phyloP scores from a whole-genome alignment of 2,113 vertebrate species.

The Sapajus apella region DNA sequence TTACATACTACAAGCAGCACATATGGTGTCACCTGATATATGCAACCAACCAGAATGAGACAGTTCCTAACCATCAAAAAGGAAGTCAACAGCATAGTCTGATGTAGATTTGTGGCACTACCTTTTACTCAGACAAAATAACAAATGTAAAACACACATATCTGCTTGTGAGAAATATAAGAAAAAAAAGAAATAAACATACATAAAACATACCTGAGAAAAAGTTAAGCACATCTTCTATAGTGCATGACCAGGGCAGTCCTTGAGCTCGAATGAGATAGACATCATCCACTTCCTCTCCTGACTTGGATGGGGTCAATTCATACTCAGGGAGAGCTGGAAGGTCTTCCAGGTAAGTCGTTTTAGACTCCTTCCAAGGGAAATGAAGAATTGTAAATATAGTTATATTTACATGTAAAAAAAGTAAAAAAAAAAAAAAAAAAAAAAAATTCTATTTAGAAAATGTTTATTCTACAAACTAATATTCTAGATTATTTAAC shows the following conservation, averaged over 20 bases:
- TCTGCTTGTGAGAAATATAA: too few species aligned
- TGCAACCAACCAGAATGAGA: background rate
- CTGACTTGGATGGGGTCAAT: background rate
- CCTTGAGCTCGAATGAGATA: slow-evolving; percentile 92
- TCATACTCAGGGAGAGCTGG: slow-evolving; percentile 85
- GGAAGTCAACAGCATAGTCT: background rate
- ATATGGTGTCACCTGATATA: background rate
- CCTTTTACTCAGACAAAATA: background rate
- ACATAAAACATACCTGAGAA: slow-evolving; percentile 89
- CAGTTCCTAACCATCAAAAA: background rate
- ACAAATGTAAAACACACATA: background rate
- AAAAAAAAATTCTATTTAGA: background rate
- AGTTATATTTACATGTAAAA: background rate
- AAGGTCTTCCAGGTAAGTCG: slow-evolving; percentile 83
- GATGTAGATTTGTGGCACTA: background rate
- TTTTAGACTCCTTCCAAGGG: slow-evolving; percentile 78
- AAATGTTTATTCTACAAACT: slow-evolving; percentile 28
- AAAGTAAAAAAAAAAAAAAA: too few species aligned
- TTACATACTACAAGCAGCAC: background rate
- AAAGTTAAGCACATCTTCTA: slow-evolving; percentile 92
- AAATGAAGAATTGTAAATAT: slow-evolving; percentile 40
- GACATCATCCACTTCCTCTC: slow-evolving; percentile 80
- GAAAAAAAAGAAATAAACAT: background rate
- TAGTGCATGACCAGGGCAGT: slow-evolving; percentile 91
- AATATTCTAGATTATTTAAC: slow-evolving; percentile 15